These are phyloP conservation scores for Aradophagus sp. DNA, from an alignment of 1,140 invertebrate genomes.

Conservation along the genomic window DNA sequence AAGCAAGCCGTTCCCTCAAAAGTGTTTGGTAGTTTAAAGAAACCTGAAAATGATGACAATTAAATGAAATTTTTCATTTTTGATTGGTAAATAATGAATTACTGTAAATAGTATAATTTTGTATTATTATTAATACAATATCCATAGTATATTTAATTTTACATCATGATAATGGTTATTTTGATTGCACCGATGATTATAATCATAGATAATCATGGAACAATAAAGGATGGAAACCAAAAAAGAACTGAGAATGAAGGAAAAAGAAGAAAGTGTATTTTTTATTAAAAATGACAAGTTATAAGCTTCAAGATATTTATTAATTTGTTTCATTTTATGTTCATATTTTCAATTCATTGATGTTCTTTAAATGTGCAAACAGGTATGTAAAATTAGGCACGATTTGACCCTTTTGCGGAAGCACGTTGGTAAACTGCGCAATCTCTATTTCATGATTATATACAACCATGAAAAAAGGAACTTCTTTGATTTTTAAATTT, in stretches of 20 bases:
- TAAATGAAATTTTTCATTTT: background rate
- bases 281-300: too few species aligned
- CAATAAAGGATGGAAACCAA: too few species aligned
- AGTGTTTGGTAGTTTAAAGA: constrained; percentile 88
- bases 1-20: constrained; percentile 87
- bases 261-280: too few species aligned
- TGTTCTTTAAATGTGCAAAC: constrained; percentile 19
- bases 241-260: too few species aligned
- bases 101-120: too few species aligned
- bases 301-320: constrained; percentile 32
- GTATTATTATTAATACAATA: too few species aligned
- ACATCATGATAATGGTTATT: too few species aligned
- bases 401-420: constrained; percentile 45
- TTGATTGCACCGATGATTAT: too few species aligned
- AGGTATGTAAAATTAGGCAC: constrained; percentile 48
- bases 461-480: constrained; percentile 25
- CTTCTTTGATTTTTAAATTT: background rate
- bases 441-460: constrained; percentile 11
- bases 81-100: too few species aligned
- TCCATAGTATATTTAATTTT: too few species aligned
- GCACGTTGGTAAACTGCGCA: constrained; percentile 33
- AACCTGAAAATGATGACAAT: constrained; percentile 60
- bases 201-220: too few species aligned
- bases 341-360: constrained; percentile 12
- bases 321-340: constrained; percentile 4